A percentile compares a stretch with the other conserved stretches of the same genome.
These are phyloP conservation scores for Mycogona germanica DNA, from an alignment of 2,888 invertebrate species.

Conservation along the genomic window DNA sequence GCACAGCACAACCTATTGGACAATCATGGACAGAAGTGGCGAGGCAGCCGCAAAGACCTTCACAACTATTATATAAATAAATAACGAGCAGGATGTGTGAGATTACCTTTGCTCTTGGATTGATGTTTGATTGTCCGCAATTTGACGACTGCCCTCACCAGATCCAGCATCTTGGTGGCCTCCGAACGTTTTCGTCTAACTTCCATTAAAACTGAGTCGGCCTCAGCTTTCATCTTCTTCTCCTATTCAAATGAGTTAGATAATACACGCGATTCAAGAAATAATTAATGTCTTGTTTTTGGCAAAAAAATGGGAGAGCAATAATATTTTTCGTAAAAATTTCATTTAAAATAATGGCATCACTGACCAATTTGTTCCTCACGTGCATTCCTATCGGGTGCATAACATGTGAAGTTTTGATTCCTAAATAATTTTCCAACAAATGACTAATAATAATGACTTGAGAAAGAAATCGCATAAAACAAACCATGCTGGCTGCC, in stretches of 20 bases:
- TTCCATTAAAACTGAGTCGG: slow-evolving; percentile 55
- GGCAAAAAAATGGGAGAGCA: neutral
- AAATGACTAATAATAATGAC: too few relatives aligned
- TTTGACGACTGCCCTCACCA: slow-evolving; percentile 50
- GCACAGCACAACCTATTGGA: neutral
- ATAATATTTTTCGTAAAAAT: neutral
- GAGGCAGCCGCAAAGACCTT: too few relatives aligned
- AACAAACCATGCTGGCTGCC: slow-evolving; percentile 44
- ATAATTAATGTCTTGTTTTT: neutral
- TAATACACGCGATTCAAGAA: neutral
- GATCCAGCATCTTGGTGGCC: slow-evolving; percentile 48
- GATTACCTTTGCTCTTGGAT: too few relatives aligned
- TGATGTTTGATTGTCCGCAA: slow-evolving; percentile 49
- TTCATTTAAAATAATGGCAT: neutral
- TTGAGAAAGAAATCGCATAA: slow-evolving; percentile 12
- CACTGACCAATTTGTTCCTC: too few relatives aligned
- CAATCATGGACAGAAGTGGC: slow-evolving; percentile 11
- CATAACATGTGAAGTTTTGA: neutral
- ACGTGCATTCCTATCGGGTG: too few relatives aligned
- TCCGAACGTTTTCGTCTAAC: slow-evolving; percentile 57
- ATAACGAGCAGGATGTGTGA: too few relatives aligned
- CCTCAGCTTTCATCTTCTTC: slow-evolving; percentile 50
- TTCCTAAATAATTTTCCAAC: neutral
- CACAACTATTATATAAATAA: too few relatives aligned
- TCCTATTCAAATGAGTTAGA: slow-evolving; percentile 40